Base-by-base conservation (phyloP, 2,113 vertebrate species). In the Petrocephalus zakoni region DNA sequence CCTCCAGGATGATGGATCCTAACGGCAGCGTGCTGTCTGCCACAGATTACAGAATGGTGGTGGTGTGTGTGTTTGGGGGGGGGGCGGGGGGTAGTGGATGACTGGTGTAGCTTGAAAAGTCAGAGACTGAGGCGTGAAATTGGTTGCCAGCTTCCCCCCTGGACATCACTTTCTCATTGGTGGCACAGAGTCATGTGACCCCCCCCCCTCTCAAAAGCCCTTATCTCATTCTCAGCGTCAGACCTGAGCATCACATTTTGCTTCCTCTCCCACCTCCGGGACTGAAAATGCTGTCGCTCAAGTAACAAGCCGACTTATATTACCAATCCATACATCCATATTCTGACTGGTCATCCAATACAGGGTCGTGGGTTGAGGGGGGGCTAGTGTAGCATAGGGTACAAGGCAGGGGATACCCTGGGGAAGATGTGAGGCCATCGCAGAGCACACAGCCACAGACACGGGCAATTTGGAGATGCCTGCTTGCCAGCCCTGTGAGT, bases 71-170 rank as follows among this genome's bases (percentile, higher is more conserved):
- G n/a, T n/a, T n/a, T n/a, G n/a, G n/a, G n/a, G n/a, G 85, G 86
- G 90, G 91, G 87, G 89, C 58, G 83, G 88, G 25, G 51, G 78
- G 81, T 56, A 37, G 58, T 75, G 87, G 83, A 72, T 90, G 89
- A 68, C 75, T 89, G 87, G 92, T 64, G 90, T 51, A 78, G 87
- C 25, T 75, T 88, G 87, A 88, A 78, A 75, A 94, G 91, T 92
- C 91, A 91, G 90, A 93, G 93, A 93, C 90, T 83, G 92, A 94
- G 91, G 93, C 93, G 91, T 95, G 95, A 96, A 95, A 96, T 95
- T 96, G 94, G 93, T 91, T 93, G 91, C 92, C 92, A 92, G 92
- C 92, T 92, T 90, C 72, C 87, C 64, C 64, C 88, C 83, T 17
- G 15, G 89, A 42, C 68, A 22, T 86, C 47, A 22, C 51, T 25